phyloP scores from a whole-genome alignment of 35 echinoderm and acorn worm species.

The Nesometra sesokonis region DNA sequence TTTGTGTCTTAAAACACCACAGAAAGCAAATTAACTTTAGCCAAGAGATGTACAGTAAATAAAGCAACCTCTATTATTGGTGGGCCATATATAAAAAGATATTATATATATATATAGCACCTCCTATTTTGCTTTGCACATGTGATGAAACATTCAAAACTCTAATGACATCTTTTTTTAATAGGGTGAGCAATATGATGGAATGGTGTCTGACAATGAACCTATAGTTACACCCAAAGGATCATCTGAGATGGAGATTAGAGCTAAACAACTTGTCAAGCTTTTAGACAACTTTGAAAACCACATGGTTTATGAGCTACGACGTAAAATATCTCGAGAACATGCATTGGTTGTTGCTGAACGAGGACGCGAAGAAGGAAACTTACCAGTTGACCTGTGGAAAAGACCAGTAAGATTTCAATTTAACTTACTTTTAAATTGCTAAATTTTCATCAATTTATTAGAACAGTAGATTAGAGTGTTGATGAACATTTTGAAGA shows the following conservation, averaged over 20 bases:
- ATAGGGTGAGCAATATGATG: constrained; percentile 86
- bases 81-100: background rate
- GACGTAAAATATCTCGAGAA: constrained; percentile 66
- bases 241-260: constrained; percentile 89
- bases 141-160: background rate
- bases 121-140: background rate
- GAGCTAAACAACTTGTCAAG: constrained; percentile 88
- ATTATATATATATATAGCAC: background rate
- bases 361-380: constrained; percentile 79
- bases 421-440: too few relatives aligned
- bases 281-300: constrained; percentile 78
- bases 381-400: constrained; percentile 88
- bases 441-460: too few relatives aligned
- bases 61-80: background rate
- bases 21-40: too few relatives aligned
- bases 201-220: constrained; percentile 70
- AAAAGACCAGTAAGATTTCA: constrained; percentile 78
- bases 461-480: too few relatives aligned
- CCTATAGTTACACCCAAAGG: constrained; percentile 81
- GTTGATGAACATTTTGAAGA: too few relatives aligned
- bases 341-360: constrained; percentile 84
- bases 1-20: too few relatives aligned
- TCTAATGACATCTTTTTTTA: too few relatives aligned
- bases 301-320: constrained; percentile 88
- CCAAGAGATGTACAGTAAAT: too few relatives aligned